Conservation (phyloP, 2,113 vertebrate species). For the Petaurus breviceps region DNA sequence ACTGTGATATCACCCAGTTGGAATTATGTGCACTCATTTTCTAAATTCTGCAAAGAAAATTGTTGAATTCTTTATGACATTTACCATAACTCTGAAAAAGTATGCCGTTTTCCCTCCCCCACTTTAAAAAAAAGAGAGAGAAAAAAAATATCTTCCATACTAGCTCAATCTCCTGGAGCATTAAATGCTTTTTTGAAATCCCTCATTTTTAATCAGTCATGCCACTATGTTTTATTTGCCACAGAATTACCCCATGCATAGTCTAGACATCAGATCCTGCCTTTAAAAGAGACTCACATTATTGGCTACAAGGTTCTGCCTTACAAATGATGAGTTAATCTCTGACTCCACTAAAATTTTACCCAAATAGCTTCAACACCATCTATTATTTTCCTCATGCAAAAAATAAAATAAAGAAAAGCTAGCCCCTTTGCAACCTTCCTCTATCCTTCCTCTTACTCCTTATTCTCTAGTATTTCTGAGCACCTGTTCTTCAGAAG, state of each 20-base stretch:
- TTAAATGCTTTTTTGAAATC: slow-evolving; percentile 64
- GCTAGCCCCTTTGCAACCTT: background rate
- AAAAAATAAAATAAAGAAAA: slow-evolving; percentile 22
- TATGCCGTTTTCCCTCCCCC: slow-evolving; percentile 36
- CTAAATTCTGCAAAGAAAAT: slow-evolving; percentile 74
- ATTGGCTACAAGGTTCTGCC: slow-evolving; percentile 10
- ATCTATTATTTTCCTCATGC: slow-evolving; percentile 30
- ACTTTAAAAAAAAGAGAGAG: slow-evolving; percentile 41
- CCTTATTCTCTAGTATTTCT: background rate
- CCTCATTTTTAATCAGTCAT: slow-evolving; percentile 61
- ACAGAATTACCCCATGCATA: slow-evolving; percentile 51
- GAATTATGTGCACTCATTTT: slow-evolving; percentile 66
- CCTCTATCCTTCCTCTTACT: slow-evolving; percentile 5
- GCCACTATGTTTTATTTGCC: slow-evolving; percentile 65
- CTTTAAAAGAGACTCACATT: slow-evolving; percentile 50
- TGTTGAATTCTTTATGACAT: slow-evolving; percentile 66
- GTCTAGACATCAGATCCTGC: slow-evolving; percentile 43
- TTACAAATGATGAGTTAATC: slow-evolving; percentile 53
- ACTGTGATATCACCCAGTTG: slow-evolving; percentile 59
- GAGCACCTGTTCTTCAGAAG: slow-evolving; percentile 8
- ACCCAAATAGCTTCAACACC: slow-evolving; percentile 4
- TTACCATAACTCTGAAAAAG: slow-evolving; percentile 62
- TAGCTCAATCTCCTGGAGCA: slow-evolving; percentile 49
- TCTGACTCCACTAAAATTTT: slow-evolving; percentile 52
- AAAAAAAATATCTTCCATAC: slow-evolving; percentile 42